A percentile compares a stretch with the other conserved stretches of the same genome.
Evolutionary conservation across 2,797 vertebrate genomes (phyloP).

Genomic region (Tympanoctomys barrerae): DNA sequence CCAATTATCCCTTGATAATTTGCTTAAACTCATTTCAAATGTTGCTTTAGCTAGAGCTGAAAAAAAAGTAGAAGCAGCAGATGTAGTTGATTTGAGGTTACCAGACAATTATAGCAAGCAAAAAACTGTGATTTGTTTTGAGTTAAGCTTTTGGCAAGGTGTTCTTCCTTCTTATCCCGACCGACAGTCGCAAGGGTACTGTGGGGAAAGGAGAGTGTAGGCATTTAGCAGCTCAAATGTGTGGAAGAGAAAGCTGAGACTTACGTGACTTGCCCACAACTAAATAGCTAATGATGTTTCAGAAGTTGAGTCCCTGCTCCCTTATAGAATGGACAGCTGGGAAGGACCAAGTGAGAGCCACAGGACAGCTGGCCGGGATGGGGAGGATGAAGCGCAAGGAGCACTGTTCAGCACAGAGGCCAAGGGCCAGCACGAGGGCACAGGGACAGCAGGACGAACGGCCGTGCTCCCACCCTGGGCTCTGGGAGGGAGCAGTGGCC

Average conservation of each 20-base stretch:
- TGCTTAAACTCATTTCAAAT: constrained; percentile 26
- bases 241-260: neutral
- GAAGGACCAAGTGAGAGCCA: neutral
- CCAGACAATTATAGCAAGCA: neutral
- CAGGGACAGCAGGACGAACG: neutral
- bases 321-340: neutral
- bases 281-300: neutral
- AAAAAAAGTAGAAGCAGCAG: neutral
- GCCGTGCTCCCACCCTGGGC: neutral
- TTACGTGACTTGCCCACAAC: constrained; percentile 15
- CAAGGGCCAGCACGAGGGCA: neutral
- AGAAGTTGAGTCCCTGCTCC: neutral
- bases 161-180: neutral
- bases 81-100: constrained; percentile 23
- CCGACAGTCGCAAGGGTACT: neutral
- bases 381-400: neutral
- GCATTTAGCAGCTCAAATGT: constrained; percentile 3
- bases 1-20: constrained; percentile 38
- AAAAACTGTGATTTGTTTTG: constrained; percentile 17
- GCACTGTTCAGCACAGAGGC: neutral
- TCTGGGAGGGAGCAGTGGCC: neutral
- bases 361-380: neutral
- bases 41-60: neutral
- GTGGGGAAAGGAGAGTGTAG: neutral
- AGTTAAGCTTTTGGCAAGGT: constrained; percentile 12